Evolutionary conservation across 92 coral and sea anemone genomes (phyloP).

Genomic region (Ricordea florida): DNA sequence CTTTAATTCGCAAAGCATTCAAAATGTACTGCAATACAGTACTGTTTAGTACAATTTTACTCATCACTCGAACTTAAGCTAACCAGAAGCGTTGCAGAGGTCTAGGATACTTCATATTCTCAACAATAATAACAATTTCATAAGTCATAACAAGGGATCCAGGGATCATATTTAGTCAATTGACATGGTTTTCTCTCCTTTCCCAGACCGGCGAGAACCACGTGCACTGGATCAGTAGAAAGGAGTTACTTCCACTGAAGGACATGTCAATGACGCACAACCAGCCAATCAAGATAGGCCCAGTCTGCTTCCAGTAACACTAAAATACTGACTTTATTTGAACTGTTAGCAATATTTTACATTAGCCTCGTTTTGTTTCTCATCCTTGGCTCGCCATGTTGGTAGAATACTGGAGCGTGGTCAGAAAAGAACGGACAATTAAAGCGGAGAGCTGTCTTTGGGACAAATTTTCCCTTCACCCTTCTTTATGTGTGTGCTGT

Average conservation of each 20-base stretch:
- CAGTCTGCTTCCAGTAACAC: conserved; percentile 41
- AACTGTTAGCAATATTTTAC: background rate
- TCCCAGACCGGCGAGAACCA: conserved; percentile 21
- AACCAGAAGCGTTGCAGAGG: too few relatives aligned
- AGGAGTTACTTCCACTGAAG: conserved; percentile 37
- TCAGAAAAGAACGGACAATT: background rate
- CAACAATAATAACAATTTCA: too few relatives aligned
- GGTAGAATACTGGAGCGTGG: background rate
- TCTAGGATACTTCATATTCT: too few relatives aligned
- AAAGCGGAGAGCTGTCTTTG: background rate
- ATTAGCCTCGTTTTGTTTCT: background rate
- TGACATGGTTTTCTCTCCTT: background rate
- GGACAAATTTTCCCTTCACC: background rate
- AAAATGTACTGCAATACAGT: too few relatives aligned
- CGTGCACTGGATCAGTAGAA: conserved; percentile 20
- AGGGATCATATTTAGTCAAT: too few relatives aligned
- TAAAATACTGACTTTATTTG: too few relatives aligned
- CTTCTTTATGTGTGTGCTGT: background rate
- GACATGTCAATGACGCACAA: conserved; percentile 26
- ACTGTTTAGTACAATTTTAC: too few relatives aligned
- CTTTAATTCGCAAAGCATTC: too few relatives aligned
- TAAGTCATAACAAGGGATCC: too few relatives aligned
- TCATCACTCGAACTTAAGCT: too few relatives aligned
- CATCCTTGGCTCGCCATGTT: too few relatives aligned
- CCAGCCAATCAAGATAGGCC: conserved; percentile 28